These are phyloP conservation scores for Drosophila eugracilis DNA, from an alignment of 1,140 invertebrate genomes.

Conservation along the genomic window DNA sequence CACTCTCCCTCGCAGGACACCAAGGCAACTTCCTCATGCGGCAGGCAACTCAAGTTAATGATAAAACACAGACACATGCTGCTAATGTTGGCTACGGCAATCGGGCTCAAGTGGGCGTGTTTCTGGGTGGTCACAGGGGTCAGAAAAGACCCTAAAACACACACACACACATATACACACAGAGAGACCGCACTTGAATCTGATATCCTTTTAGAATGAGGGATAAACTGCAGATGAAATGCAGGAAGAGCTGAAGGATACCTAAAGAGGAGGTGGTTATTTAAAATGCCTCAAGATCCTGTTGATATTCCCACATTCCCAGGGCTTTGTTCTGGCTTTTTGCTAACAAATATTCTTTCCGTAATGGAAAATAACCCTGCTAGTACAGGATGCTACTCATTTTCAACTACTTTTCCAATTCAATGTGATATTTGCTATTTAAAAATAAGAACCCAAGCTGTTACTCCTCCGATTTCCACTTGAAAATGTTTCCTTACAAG, in stretches of 20 bases:
- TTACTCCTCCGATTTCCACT: not conserved
- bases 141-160: constrained; percentile 21
- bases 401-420: too few species aligned
- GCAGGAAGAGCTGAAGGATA: not conserved
- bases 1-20: constrained; percentile 18
- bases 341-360: too few species aligned
- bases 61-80: constrained; percentile 49
- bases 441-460: not conserved
- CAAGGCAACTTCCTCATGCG: constrained; percentile 57
- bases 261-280: constrained; percentile 1
- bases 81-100: constrained; percentile 10
- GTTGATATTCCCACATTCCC: constrained; percentile 12
- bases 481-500: not conserved
- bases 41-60: constrained; percentile 60
- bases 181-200: constrained; percentile 23
- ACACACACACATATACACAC: constrained; percentile 6
- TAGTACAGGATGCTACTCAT: too few species aligned
- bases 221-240: constrained; percentile 26
- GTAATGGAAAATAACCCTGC: not conserved
- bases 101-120: constrained; percentile 32
- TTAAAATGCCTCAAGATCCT: constrained; percentile 19
- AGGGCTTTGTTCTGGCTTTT: not conserved
- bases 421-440: not conserved
- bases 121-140: constrained; percentile 34
- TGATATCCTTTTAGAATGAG: constrained; percentile 18